Evolutionary conservation across 1,140 invertebrate genomes (phyloP).

Genomic region (Cydia fagiglandana): DNA sequence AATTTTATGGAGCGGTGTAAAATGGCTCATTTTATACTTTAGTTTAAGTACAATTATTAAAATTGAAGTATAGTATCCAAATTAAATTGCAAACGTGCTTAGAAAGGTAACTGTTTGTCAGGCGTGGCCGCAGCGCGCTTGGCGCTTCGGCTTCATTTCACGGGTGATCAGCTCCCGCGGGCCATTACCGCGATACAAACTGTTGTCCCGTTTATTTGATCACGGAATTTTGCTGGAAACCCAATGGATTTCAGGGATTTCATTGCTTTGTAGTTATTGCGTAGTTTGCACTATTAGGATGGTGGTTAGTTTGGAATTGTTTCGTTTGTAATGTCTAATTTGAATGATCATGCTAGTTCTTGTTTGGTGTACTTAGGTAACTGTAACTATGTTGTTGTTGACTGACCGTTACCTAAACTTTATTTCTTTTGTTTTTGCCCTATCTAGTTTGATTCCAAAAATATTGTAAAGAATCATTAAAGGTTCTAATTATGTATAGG

Average conservation of each 20-base stretch:
- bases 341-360: not conserved
- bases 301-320: not conserved
- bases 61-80: not conserved
- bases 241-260: conserved; percentile 1
- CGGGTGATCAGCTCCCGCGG: not conserved
- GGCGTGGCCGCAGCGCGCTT: conserved; percentile 1
- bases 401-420: not conserved
- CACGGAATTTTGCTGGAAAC: conserved; percentile 1
- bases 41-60: not conserved
- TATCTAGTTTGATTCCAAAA: too few species aligned
- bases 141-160: conserved; percentile 1
- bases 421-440: too few species aligned
- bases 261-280: not conserved
- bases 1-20: not conserved
- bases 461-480: too few species aligned
- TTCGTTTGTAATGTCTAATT: not conserved
- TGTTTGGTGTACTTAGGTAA: not conserved
- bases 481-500: too few species aligned
- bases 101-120: not conserved
- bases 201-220: conserved; percentile 16
- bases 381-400: too few species aligned
- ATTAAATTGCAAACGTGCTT: not conserved
- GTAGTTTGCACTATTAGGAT: conserved; percentile 2
- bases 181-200: conserved; percentile 15
- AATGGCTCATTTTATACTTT: not conserved